Evolutionary conservation across 2,113 vertebrate species (phyloP).

Genomic region (Sinocyclocheilus rhinocerous): DNA sequence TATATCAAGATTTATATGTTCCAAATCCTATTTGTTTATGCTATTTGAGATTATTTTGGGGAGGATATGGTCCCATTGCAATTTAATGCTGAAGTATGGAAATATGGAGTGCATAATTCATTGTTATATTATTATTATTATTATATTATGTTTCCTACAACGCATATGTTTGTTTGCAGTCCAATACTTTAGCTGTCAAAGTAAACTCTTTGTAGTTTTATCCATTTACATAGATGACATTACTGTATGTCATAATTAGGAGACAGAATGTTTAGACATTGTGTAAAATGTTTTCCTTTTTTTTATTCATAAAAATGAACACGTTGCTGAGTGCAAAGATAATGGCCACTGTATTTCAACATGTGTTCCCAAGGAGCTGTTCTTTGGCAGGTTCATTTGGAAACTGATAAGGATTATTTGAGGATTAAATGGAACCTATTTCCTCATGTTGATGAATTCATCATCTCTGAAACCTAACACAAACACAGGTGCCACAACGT

Average conservation of each 20-base stretch:
- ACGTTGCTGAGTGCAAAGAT: not conserved
- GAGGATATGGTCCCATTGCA: not conserved
- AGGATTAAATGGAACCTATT: conserved; percentile 24
- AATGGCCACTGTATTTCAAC: conserved; percentile 27
- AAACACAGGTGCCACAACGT: conserved; percentile 63
- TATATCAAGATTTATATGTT: too few relatives aligned
- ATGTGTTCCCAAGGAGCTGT: conserved; percentile 21
- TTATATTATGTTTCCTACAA: not conserved
- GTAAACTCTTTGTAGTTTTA: not conserved
- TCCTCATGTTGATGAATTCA: conserved; percentile 51
- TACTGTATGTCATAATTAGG: conserved; percentile 1
- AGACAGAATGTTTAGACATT: not conserved
- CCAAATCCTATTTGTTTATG: not conserved
- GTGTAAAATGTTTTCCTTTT: not conserved
- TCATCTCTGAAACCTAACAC: conserved; percentile 63
- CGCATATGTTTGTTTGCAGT: not conserved
- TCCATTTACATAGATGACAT: not conserved
- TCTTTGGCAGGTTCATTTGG: conserved; percentile 41
- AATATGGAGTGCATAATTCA: not conserved
- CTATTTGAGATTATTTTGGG: not conserved
- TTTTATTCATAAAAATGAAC: not conserved
- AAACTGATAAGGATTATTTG: conserved; percentile 5
- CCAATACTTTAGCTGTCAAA: not conserved
- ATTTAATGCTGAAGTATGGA: not conserved
- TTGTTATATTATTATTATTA: not conserved